Conservation (phyloP, 2,888 invertebrate species). For the Eupeodes luniger region DNA sequence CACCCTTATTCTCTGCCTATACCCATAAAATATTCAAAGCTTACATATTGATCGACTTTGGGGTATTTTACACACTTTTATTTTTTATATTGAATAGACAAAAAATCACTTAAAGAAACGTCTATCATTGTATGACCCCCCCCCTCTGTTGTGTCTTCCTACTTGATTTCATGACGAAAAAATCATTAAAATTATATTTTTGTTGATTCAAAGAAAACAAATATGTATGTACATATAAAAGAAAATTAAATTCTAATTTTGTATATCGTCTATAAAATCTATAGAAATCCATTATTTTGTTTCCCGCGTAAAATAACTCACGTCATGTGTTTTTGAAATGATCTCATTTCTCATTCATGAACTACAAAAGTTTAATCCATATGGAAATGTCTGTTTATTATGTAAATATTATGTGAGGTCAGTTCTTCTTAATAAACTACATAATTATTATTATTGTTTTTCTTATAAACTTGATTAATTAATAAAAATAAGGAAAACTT, state of each 20-base stretch:
- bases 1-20: too few species aligned
- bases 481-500: not conserved
- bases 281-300: not conserved
- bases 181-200: not conserved
- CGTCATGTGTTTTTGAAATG: not conserved
- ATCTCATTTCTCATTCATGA: not conserved
- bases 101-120: not conserved
- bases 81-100: not conserved
- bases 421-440: not conserved
- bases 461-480: not conserved
- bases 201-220: not conserved
- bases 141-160: not conserved
- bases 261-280: not conserved
- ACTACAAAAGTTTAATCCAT: not conserved
- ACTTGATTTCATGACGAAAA: not conserved
- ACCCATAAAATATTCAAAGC: too few species aligned
- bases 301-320: not conserved
- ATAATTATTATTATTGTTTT: not conserved
- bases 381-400: not conserved
- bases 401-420: not conserved
- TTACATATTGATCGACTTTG: too few species aligned
- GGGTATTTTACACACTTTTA: too few species aligned
- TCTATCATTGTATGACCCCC: not conserved
- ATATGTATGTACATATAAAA: not conserved
- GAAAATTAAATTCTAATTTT: slow-evolving; percentile 11